Evolutionary conservation across 1,140 invertebrate species (phyloP).

Genomic region (Archegozetes longisetosus): DNA sequence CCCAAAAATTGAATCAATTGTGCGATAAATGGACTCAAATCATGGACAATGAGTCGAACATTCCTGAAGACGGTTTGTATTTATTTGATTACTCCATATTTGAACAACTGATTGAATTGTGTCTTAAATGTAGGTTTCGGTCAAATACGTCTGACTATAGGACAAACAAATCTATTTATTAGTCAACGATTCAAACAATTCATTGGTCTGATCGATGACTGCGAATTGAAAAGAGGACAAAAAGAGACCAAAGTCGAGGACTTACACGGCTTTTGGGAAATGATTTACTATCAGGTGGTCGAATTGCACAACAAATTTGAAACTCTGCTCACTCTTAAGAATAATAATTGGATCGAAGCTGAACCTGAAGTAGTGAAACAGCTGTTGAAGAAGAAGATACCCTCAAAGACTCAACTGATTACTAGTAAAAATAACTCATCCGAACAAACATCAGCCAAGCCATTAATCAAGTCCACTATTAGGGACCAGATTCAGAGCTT

Average conservation of each 20-base stretch:
- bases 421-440: not conserved
- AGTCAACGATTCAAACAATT: conserved; percentile 91
- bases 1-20: not conserved
- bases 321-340: not conserved
- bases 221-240: conserved; percentile 33
- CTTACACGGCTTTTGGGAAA: conserved; percentile 93
- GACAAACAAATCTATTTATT: conserved; percentile 74
- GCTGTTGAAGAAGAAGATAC: not conserved
- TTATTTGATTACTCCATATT: not conserved
- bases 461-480: not conserved
- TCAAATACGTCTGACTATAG: conserved; percentile 66
- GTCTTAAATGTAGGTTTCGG: conserved; percentile 35
- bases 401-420: not conserved
- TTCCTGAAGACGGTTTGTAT: not conserved
- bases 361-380: too few relatives aligned
- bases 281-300: conserved; percentile 76
- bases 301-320: conserved; percentile 44
- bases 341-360: conserved; percentile 2
- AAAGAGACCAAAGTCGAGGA: conserved; percentile 63
- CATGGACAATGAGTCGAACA: not conserved
- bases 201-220: conserved; percentile 38
- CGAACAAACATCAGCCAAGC: not conserved
- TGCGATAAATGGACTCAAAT: not conserved
- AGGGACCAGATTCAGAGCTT: not conserved
- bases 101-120: not conserved